Evolutionary conservation across 2,888 invertebrate species (phyloP).

Genomic region (Iphiclides podalirius): DNA sequence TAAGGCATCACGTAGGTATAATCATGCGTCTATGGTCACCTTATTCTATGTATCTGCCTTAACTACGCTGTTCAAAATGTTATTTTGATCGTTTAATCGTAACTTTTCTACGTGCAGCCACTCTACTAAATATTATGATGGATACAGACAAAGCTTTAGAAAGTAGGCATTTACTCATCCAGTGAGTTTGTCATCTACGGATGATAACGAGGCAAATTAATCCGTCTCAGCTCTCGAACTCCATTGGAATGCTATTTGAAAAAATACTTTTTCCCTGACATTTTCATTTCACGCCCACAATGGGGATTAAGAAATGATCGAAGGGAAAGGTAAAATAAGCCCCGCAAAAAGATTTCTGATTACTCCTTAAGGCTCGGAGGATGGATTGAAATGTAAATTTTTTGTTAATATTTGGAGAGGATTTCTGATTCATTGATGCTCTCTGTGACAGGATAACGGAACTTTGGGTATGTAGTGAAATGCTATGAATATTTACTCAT

Average conservation of each 20-base stretch:
- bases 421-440: not conserved
- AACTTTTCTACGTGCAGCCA: too few species aligned
- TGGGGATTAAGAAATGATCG: constrained; percentile 14
- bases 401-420: not conserved
- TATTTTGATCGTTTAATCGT: too few species aligned
- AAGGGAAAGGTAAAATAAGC: constrained; percentile 1
- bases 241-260: constrained; percentile 8
- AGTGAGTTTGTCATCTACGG: too few species aligned
- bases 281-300: constrained; percentile 12
- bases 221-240: not conserved
- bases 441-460: not conserved
- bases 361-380: not conserved
- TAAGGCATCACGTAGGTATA: too few species aligned
- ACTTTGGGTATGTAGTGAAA: not conserved
- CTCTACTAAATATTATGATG: too few species aligned
- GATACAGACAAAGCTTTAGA: too few species aligned
- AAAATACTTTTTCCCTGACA: constrained; percentile 3
- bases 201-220: too few species aligned
- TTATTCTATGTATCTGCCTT: too few species aligned
- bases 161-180: too few species aligned
- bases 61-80: too few species aligned
- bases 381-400: not conserved
- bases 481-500: too few species aligned
- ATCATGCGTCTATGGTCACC: too few species aligned
- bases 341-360: constrained; percentile 3